phyloP scores from a whole-genome alignment of 2,797 vertebrate genomes.

The Microchirus variegatus region DNA sequence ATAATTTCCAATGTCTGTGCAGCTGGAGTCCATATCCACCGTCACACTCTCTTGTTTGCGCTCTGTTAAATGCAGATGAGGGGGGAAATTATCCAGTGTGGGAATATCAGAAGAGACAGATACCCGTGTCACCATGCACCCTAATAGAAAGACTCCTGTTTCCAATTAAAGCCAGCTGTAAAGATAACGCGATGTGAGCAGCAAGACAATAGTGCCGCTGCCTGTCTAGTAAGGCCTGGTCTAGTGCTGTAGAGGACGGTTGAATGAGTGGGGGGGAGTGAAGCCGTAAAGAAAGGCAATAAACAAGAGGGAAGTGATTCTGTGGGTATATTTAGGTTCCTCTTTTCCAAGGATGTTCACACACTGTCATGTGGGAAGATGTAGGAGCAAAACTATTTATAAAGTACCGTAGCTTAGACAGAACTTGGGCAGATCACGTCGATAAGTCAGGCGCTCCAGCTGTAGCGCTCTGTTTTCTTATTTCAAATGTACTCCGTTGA shows the following conservation, averaged over 20 bases:
- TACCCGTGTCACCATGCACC: conserved; percentile 84
- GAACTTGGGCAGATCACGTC: conserved; percentile 34
- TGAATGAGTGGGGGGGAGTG: conserved; percentile 15
- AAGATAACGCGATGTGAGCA: conserved; percentile 81
- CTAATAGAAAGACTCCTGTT: conserved; percentile 84
- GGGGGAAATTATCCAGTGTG: conserved; percentile 72
- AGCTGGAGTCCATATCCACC: conserved; percentile 32
- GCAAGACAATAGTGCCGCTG: conserved; percentile 65
- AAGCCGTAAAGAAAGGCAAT: conserved; percentile 20
- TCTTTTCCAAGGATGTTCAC: conserved; percentile 41
- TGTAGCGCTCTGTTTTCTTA: conserved; percentile 47
- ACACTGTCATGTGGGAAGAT: conserved; percentile 40
- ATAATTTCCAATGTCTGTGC: background rate
- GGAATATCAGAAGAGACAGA: conserved; percentile 88
- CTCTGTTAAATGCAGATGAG: conserved; percentile 71
- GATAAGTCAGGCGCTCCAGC: conserved; percentile 54
- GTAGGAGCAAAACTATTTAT: background rate
- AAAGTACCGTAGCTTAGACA: conserved; percentile 29
- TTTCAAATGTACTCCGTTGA: conserved; percentile 35
- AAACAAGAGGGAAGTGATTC: conserved; percentile 9
- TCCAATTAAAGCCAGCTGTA: conserved; percentile 85
- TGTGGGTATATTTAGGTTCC: conserved; percentile 38
- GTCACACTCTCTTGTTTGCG: conserved; percentile 49
- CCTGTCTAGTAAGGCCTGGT: conserved; percentile 27
- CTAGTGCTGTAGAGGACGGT: conserved; percentile 50